Evolutionary conservation across 2,113 vertebrate species (phyloP).

Genomic region (Tragelaphus imberbis): DNA sequence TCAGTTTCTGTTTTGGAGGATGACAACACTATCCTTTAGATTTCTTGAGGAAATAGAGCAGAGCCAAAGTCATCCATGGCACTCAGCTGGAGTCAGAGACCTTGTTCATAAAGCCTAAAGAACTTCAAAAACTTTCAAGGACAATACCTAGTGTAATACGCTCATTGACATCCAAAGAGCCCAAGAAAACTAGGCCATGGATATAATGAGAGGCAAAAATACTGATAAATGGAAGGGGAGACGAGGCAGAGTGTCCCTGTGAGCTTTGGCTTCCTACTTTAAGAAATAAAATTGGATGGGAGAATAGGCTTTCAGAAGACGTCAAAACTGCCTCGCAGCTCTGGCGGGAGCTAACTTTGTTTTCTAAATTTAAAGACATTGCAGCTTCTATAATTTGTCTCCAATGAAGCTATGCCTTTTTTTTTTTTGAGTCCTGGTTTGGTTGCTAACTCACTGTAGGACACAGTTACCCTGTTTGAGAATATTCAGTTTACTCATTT

Average conservation of each 20-base stretch:
- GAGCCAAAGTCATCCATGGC: conserved; percentile 26
- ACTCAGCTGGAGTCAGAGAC: conserved; percentile 47
- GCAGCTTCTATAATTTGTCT: conserved; percentile 53
- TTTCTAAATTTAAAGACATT: conserved; percentile 68
- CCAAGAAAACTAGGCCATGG: conserved; percentile 60
- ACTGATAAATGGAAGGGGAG: conserved; percentile 56
- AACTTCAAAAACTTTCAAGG: conserved; percentile 60
- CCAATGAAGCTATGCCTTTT: not conserved
- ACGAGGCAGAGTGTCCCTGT: not conserved
- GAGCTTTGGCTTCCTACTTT: conserved; percentile 38
- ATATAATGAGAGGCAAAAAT: conserved; percentile 67
- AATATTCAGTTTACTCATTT: not conserved
- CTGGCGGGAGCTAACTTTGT: conserved; percentile 55
- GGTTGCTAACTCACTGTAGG: not conserved
- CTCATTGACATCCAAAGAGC: conserved; percentile 45
- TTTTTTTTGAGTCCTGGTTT: not conserved
- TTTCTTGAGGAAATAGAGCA: conserved; percentile 66
- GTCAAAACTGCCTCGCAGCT: conserved; percentile 4
- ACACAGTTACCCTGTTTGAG: not conserved
- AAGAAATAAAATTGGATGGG: conserved; percentile 61
- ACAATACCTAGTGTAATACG: conserved; percentile 34
- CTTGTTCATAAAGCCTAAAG: conserved; percentile 52
- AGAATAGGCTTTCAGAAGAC: conserved; percentile 43
- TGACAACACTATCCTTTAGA: conserved; percentile 32
- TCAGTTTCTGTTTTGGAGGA: conserved; percentile 30